These are phyloP conservation scores for Eulemur macaco DNA, from an alignment of 2,113 vertebrate genomes.

Conservation along the genomic window DNA sequence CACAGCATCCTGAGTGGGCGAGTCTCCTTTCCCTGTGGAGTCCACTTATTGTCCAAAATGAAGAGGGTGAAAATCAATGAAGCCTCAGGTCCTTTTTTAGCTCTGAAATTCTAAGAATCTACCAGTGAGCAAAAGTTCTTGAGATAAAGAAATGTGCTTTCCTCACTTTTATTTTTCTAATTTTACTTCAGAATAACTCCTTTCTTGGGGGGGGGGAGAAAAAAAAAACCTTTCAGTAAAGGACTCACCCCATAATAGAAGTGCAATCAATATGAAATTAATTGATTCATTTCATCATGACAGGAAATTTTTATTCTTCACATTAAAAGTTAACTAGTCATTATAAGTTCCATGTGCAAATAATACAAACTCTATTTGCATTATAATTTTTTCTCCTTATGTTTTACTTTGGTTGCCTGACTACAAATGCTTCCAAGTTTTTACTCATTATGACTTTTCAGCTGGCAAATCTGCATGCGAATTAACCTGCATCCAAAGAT, in stretches of 20 bases:
- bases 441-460: neutral
- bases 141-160: neutral
- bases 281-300: neutral
- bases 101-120: neutral
- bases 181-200: neutral
- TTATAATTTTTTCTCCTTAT: neutral
- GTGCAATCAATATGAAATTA: neutral
- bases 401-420: conserved; percentile 1
- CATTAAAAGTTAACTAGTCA: neutral
- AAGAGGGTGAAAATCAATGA: neutral
- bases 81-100: neutral
- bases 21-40: neutral
- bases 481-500: neutral
- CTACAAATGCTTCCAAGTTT: neutral
- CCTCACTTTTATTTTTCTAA: neutral
- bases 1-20: fast-evolving
- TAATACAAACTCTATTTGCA: neutral
- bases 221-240: neutral
- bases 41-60: neutral
- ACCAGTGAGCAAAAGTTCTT: neutral
- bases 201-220: neutral
- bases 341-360: neutral
- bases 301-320: neutral
- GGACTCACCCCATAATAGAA: neutral
- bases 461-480: neutral